Base-by-base conservation (phyloP, 2,113 vertebrate genomes). In the Tragelaphus scriptus region DNA sequence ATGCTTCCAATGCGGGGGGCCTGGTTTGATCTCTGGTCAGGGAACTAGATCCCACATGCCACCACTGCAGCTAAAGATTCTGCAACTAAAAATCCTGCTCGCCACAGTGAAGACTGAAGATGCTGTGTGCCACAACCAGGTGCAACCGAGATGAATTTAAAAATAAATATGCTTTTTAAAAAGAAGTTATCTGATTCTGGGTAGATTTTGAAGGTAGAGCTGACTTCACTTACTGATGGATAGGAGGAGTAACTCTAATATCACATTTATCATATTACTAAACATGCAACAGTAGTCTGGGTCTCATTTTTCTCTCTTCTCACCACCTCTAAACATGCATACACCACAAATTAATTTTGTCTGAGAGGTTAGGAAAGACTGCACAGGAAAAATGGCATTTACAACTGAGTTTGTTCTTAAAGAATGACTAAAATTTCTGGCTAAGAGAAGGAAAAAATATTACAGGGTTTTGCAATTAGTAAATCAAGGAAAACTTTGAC, bases 401-500 rank as follows among this genome's bases (percentile, higher is more conserved):
- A 49, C 91, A 30, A 49, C 53, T 86, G 61, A 80, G 85, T 49
- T 94, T 79, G 7, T 79, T 71, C 30, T 71, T 97, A 5, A 92
- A 94, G 12, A 88, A 94, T 87, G 49, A 80, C 44, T 90, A 47
- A 44, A 36, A 80, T 91, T 88, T 68, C 40, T 97, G 94, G 30
- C 8, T 80, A 1, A 17, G 3, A 80, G 63, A 85, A 88, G 2
- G 1, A 32, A 90, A 85, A 97, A 88, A 91, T 13, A 79, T 13
- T 61, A 16, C 36, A 79, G n/a, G 8, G 47, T 28, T 85, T 94
- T 75, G 4, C 44, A 89, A n/a, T 75, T 94, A 89, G 15, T 11
- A 89, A 97, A 81, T 89, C 28, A 90, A 19, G 92, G 25, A 40
- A 96, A 93, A 97, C 40, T 71, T 91, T 61, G n/a, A 71, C 84